phyloP scores from a whole-genome alignment of 2,888 invertebrate genomes.

The Listrodromus nycthemerus region DNA sequence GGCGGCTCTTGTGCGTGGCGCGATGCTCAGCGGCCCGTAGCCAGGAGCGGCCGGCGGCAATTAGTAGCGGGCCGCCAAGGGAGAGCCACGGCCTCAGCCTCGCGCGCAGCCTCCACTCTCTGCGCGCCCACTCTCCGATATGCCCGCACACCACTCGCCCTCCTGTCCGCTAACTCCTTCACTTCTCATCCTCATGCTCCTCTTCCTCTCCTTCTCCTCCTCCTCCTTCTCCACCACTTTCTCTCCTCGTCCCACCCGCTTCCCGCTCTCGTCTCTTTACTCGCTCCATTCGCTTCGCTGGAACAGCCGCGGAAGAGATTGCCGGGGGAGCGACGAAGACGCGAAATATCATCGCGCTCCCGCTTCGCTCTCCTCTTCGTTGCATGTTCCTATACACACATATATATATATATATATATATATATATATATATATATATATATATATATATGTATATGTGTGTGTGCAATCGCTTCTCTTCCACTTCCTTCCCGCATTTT shows the following conservation, averaged over 20 bases:
- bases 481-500: conserved; percentile 35
- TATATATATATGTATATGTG: conserved; percentile 38
- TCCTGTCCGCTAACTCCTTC: conserved; percentile 60
- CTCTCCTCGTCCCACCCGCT: conserved; percentile 51
- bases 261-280: conserved; percentile 21
- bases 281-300: background rate
- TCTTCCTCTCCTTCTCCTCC: conserved; percentile 60
- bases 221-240: conserved; percentile 25
- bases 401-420: conserved; percentile 45
- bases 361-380: conserved; percentile 16
- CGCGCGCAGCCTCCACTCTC: conserved; percentile 64
- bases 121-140: conserved; percentile 68
- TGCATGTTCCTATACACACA: too few species aligned
- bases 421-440: background rate
- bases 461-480: background rate
- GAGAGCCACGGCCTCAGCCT: conserved; percentile 74
- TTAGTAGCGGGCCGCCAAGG: conserved; percentile 83
- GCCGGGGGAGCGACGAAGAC: conserved; percentile 11
- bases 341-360: conserved; percentile 32
- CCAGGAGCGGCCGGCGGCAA: conserved; percentile 83
- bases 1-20: conserved; percentile 78
- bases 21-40: conserved; percentile 82
- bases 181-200: conserved; percentile 56
- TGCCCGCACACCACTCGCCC: conserved; percentile 49
- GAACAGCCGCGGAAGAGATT: background rate